These are phyloP conservation scores for Phasianus colchicus DNA, from an alignment of 2,113 vertebrate genomes.

Conservation along the genomic window DNA sequence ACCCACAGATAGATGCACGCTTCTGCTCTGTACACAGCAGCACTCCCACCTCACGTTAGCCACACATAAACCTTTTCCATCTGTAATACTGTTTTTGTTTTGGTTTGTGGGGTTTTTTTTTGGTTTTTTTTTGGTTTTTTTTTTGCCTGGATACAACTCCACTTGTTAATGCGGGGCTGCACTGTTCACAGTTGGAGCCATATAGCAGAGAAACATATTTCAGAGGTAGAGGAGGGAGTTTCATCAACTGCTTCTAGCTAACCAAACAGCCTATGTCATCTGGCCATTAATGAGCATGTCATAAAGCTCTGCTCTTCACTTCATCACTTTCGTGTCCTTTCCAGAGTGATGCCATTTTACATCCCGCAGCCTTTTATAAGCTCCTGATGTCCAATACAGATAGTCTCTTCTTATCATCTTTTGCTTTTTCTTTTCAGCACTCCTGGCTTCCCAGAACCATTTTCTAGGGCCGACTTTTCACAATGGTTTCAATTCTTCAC, in stretches of 20 bases:
- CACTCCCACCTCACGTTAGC: neutral
- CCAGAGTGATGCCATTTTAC: conserved; percentile 60
- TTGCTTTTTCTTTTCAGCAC: conserved; percentile 49
- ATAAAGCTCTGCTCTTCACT: conserved; percentile 15
- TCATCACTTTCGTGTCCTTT: conserved; percentile 40
- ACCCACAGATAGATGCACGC: neutral
- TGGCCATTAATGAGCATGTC: conserved; percentile 26
- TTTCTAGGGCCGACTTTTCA: conserved; percentile 37
- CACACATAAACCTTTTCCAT: neutral
- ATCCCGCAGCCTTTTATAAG: conserved; percentile 49
- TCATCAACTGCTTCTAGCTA: neutral
- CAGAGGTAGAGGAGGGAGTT: neutral
- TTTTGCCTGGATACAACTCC: neutral
- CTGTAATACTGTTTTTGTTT: neutral
- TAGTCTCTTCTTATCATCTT: conserved; percentile 41
- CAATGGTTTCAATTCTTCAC: conserved; percentile 52
- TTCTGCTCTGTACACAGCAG: neutral
- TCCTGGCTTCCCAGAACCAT: conserved; percentile 56
- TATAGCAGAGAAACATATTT: too few relatives aligned
- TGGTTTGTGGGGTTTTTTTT: neutral
- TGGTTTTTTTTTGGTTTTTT: neutral
- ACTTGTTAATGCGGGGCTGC: neutral
- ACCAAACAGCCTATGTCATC: conserved; percentile 13
- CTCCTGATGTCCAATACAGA: conserved; percentile 62
- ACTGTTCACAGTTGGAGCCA: neutral